phyloP scores from a whole-genome alignment of 2,113 vertebrate species.

The Chaetorhynchus papuensis region DNA sequence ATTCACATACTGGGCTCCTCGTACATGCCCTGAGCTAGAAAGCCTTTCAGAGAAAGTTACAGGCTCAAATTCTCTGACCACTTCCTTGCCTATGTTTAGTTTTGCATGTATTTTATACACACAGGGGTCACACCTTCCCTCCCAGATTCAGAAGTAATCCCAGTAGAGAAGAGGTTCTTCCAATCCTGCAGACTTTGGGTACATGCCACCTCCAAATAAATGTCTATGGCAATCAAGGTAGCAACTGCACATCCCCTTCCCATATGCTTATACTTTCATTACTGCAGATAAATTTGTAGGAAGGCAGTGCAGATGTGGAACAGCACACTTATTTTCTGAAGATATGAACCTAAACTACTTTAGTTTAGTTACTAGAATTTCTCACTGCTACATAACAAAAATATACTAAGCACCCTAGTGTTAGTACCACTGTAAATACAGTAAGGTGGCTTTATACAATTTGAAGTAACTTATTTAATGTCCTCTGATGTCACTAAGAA shows the following conservation, averaged over 20 bases:
- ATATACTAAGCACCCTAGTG: neutral
- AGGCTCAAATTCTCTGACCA: neutral
- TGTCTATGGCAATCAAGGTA: neutral
- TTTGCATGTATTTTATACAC: neutral
- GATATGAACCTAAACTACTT: neutral
- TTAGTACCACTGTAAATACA: neutral
- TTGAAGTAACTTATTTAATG: neutral
- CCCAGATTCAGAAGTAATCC: neutral
- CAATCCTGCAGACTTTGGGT: neutral
- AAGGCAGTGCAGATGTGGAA: neutral
- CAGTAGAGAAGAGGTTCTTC: neutral
- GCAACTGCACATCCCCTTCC: neutral
- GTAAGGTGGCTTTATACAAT: neutral
- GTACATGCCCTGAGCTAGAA: neutral
- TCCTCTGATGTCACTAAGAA: neutral
- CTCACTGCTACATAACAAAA: neutral
- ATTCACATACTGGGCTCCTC: neutral
- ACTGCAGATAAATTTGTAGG: neutral
- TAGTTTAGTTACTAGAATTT: neutral
- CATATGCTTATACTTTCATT: neutral
- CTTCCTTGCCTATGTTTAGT: neutral
- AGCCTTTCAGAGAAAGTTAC: neutral
- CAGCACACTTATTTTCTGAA: neutral
- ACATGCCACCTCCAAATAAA: neutral
- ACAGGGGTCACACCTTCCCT: neutral